A percentile compares a stretch with the other conserved stretches of the same genome.
Conservation (phyloP, 2,888 invertebrate species). For the Aphodius granarius region DNA sequence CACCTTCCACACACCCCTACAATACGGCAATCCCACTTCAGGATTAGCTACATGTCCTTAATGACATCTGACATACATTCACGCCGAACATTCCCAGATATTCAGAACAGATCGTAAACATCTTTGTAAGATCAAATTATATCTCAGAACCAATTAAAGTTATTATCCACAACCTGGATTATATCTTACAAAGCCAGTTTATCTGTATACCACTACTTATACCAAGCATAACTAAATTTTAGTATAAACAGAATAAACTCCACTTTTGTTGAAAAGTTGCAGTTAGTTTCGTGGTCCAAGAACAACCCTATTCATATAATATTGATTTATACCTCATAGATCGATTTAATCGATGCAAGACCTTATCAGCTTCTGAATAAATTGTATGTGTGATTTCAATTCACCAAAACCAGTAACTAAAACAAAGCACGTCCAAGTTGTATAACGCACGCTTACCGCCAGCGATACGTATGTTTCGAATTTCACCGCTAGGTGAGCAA, state of each 20-base stretch:
- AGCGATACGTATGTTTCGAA: slow-evolving; percentile 4
- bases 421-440: not conserved
- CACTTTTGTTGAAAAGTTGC: not conserved
- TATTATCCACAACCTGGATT: too few relatives aligned
- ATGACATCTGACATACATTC: not conserved
- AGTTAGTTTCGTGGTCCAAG: too few relatives aligned
- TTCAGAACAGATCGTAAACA: not conserved
- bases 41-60: not conserved
- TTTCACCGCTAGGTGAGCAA: not conserved
- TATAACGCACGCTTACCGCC: not conserved
- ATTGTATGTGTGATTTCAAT: not conserved
- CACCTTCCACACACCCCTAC: slow-evolving; percentile 4
- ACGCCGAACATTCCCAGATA: not conserved
- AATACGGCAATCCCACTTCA: not conserved
- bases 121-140: not conserved
- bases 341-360: too few relatives aligned
- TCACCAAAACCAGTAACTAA: not conserved
- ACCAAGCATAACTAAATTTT: too few relatives aligned
- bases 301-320: too few relatives aligned
- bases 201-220: too few relatives aligned
- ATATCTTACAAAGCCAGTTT: too few relatives aligned
- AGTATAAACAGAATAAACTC: not conserved
- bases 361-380: too few relatives aligned
- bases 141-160: too few relatives aligned
- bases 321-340: too few relatives aligned